A percentile compares a stretch with the other conserved stretches of the same genome.
phyloP scores from a whole-genome alignment of 2,888 invertebrate genomes.

The Caenorhabditis wallacei region DNA sequence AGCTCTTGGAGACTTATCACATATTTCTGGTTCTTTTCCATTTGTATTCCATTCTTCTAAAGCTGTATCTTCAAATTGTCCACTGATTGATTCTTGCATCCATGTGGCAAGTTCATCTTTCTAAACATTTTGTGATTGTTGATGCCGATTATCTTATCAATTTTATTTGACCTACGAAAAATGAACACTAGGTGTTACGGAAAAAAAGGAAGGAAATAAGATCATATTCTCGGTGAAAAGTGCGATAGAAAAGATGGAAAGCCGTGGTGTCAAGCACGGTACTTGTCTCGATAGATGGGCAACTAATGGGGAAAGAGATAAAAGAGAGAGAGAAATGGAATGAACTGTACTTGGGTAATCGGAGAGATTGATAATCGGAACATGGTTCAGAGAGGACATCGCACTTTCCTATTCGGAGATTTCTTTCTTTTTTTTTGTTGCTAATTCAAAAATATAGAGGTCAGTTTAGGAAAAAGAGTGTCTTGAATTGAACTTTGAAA shows the following conservation, averaged over 20 bases:
- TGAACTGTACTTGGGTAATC: constrained; percentile 23
- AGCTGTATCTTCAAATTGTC: constrained; percentile 60
- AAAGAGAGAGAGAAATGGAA: background rate
- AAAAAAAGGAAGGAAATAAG: constrained; percentile 24
- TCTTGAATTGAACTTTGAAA: background rate
- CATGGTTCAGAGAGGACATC: constrained; percentile 24
- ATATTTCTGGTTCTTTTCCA: constrained; percentile 62
- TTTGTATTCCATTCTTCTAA: constrained; percentile 68
- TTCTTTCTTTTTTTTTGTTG: constrained; percentile 3
- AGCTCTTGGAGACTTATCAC: constrained; percentile 62
- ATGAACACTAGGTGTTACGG: constrained; percentile 33
- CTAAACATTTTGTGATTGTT: constrained; percentile 62
- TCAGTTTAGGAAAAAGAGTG: background rate
- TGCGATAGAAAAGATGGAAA: constrained; percentile 48
- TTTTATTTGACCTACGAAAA: constrained; percentile 20
- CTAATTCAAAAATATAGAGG: constrained; percentile 1
- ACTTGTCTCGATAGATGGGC: constrained; percentile 11
- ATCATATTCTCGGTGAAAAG: constrained; percentile 44
- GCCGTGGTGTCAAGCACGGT: constrained; percentile 56
- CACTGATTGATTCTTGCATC: constrained; percentile 69
- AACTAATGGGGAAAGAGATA: constrained; percentile 38
- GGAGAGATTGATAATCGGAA: constrained; percentile 33
- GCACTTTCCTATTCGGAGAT: constrained; percentile 19
- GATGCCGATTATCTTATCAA: constrained; percentile 29
- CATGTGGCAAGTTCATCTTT: constrained; percentile 73